Conservation (phyloP, 2,888 invertebrate genomes). For the Ecliptopera silaceata region DNA sequence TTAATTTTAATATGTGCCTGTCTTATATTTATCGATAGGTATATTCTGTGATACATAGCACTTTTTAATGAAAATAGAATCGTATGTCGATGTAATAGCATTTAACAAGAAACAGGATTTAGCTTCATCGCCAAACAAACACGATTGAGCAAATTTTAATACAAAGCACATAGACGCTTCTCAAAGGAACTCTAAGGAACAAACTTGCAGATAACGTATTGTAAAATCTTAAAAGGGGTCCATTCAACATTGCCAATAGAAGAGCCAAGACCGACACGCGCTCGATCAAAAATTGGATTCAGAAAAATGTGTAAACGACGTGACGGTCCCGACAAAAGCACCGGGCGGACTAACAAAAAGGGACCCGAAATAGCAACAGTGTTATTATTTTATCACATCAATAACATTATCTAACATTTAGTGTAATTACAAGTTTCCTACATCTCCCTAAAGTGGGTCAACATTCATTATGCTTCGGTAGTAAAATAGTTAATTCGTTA, state of each 20-base stretch:
- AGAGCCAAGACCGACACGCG: constrained; percentile 31
- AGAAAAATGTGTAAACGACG: constrained; percentile 30
- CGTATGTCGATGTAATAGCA: constrained; percentile 36
- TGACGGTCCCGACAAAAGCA: constrained; percentile 34
- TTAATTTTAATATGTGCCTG: constrained; percentile 44
- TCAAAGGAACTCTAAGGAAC: constrained; percentile 75
- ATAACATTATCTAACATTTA: constrained; percentile 72
- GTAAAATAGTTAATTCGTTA: constrained; percentile 79
- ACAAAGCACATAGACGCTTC: constrained; percentile 64
- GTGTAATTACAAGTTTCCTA: constrained; percentile 64
- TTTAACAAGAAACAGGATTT: constrained; percentile 48
- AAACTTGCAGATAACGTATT: constrained; percentile 66
- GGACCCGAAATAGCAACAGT: constrained; percentile 65
- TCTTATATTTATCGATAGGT: constrained; percentile 56
- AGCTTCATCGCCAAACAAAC: constrained; percentile 60
- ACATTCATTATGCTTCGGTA: constrained; percentile 74
- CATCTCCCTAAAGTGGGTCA: constrained; percentile 68
- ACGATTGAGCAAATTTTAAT: constrained; percentile 77
- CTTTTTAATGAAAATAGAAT: constrained; percentile 37
- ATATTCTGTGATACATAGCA: constrained; percentile 42
- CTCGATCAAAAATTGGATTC: constrained; percentile 25
- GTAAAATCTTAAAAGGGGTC: constrained; percentile 63
- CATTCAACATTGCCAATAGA: constrained; percentile 32
- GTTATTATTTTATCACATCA: constrained; percentile 68
- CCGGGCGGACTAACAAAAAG: constrained; percentile 41